These are phyloP conservation scores for Hypotaenidia philippensis DNA, from an alignment of 2,797 vertebrate species.

Conservation along the genomic window DNA sequence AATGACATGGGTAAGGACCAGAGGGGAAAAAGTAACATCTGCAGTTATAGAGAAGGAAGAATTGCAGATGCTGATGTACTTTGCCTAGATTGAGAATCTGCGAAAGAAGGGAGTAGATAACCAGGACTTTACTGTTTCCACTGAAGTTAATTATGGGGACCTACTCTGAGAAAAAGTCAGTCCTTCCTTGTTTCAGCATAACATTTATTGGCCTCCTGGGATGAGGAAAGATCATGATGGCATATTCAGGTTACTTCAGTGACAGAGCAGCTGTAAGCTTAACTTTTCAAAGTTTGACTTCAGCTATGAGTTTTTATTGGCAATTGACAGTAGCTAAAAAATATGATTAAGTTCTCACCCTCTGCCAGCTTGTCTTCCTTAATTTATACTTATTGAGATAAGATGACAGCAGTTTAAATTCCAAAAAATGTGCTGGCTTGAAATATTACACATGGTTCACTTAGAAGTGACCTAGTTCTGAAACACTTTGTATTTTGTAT, in stretches of 20 bases:
- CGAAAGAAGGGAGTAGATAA: neutral
- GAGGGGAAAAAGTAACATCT: neutral
- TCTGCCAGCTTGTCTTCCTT: conserved; percentile 44
- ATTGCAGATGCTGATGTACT: neutral
- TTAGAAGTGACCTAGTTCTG: conserved; percentile 41
- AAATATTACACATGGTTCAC: neutral
- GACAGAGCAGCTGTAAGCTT: conserved; percentile 13
- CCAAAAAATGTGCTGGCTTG: conserved; percentile 9
- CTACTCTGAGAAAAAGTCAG: neutral
- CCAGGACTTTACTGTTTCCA: neutral
- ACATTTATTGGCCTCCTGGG: conserved; percentile 16
- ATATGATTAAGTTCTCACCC: conserved; percentile 48
- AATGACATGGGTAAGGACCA: neutral
- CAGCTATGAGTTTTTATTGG: conserved; percentile 28
- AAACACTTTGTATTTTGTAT: neutral
- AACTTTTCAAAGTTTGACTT: conserved; percentile 51
- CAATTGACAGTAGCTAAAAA: conserved; percentile 55
- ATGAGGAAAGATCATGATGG: conserved; percentile 23
- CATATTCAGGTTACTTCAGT: conserved; percentile 27
- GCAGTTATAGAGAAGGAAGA: neutral
- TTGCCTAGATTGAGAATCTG: neutral
- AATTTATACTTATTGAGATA: conserved; percentile 40
- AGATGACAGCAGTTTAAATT: conserved; percentile 39
- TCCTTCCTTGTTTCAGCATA: neutral
- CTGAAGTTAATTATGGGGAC: conserved; percentile 51